Base-by-base conservation (phyloP, 2,113 vertebrate genomes). In the Atherinomorus stipes region DNA sequence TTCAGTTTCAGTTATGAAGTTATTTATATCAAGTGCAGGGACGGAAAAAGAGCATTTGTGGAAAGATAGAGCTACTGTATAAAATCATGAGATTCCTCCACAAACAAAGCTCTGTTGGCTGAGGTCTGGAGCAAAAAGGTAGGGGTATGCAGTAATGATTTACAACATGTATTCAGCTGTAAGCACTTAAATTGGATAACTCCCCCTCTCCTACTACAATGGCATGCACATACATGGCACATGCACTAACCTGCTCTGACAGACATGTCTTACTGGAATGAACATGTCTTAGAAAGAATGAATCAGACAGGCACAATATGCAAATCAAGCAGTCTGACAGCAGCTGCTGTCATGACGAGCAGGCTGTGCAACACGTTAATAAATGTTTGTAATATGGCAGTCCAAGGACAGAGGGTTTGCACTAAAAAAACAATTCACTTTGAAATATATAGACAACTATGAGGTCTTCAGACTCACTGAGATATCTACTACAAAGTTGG, bases 221-320 rank as follows among this genome's bases (percentile, higher is more conserved):
- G 51, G 34, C 15, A 11, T 11, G 16, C 28, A 37, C 51, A 58
- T 9, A 62, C 59, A 61, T 11, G 7, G 22, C 23, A 53, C 47
- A 51, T 49, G 51, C 11, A 45, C 37, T 52, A 61, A 78, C 84
- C 7, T 84, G 82, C 45, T 58, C 62, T 60, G 69, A 80, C 74
- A 75, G 57, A 76, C 42, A 28, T 23, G 71, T 71, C 34, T 10
- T 31, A 13, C 67, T 60, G 60, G 70, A 81, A 64, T 70, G 54
- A 78, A 68, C 56, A 56, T 77, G 21, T 26, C 74, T 44, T 11
- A 34, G 11, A 58, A 56, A 11, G 25, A 58, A 15, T 38, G 4
- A 58, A 58, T 37, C 56, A 21, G 11, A 71, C 58, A n/a, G 37
- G 19, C 51, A 28, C 26, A n/a, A 23, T 52, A 84, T 76, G 54